These are phyloP conservation scores for Lampris megalopsis DNA, from an alignment of 2,113 vertebrate genomes.

Conservation along the genomic window DNA sequence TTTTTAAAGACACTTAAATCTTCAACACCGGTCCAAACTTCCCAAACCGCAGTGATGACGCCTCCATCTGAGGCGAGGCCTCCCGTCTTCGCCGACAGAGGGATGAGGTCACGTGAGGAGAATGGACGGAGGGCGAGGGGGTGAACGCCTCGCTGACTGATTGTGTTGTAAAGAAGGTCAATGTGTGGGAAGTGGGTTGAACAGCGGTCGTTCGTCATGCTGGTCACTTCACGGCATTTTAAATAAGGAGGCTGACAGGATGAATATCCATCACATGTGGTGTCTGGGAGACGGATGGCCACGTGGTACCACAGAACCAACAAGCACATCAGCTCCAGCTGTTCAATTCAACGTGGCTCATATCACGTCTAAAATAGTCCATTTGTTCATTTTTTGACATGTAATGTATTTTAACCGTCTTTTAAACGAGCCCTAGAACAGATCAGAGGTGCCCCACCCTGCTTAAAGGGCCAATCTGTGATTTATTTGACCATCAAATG, in stretches of 20 bases:
- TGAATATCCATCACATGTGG: neutral
- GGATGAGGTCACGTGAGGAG: slow-evolving; percentile 14
- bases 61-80: slow-evolving; percentile 4
- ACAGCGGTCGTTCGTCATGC: slow-evolving; percentile 64
- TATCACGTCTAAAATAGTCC: no score
- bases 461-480: no score
- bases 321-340: no score
- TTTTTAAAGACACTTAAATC: slow-evolving; percentile 82
- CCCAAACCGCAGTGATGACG: slow-evolving; percentile 40
- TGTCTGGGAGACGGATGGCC: no score
- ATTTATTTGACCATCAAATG: no score
- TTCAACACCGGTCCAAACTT: slow-evolving; percentile 61
- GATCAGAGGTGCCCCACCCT: no score
- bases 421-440: no score
- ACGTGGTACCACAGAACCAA: no score
- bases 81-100: slow-evolving; percentile 4
- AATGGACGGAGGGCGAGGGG: slow-evolving; percentile 28
- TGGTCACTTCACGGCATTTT: neutral
- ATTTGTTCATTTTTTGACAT: no score
- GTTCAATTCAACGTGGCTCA: no score
- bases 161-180: slow-evolving; percentile 53
- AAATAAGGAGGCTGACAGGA: slow-evolving; percentile 29
- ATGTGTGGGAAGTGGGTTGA: slow-evolving; percentile 66
- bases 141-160: slow-evolving; percentile 44
- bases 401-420: no score